Percentiles rank a stretch among this genome's conserved stretches.
These are phyloP conservation scores for Ecliptopera silaceata DNA, from an alignment of 2,888 invertebrate species.

Conservation along the genomic window DNA sequence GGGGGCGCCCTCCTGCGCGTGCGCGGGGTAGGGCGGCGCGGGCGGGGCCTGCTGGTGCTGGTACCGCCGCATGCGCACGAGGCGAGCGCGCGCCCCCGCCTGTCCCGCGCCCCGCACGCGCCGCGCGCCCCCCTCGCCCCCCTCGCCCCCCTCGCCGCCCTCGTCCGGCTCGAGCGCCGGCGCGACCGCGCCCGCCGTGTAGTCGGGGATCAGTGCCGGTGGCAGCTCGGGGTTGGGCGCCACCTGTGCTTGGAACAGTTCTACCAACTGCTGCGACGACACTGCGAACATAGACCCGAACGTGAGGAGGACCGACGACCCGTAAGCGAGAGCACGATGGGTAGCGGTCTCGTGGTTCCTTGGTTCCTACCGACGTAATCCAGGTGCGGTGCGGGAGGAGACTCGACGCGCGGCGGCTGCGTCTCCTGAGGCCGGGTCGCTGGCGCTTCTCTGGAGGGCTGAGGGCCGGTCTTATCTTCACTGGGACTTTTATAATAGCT, in stretches of 20 bases:
- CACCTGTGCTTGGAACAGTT: constrained; percentile 53
- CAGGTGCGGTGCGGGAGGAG: constrained; percentile 8
- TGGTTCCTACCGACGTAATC: constrained; percentile 23
- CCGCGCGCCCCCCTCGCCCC: constrained; percentile 36
- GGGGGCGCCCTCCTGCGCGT: constrained; percentile 30
- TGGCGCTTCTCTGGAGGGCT: not conserved
- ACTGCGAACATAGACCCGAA: constrained; percentile 38
- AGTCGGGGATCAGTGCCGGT: constrained; percentile 52
- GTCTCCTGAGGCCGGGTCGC: not conserved
- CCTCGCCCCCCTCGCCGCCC: constrained; percentile 3
- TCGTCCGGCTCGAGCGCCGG: not conserved
- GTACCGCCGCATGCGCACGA: constrained; percentile 27
- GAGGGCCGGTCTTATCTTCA: not conserved
- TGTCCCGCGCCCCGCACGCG: constrained; percentile 25
- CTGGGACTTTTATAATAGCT: not conserved
- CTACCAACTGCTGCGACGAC: constrained; percentile 51
- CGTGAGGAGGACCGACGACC: not conserved
- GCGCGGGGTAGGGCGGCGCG: constrained; percentile 9
- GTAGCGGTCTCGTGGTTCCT: not conserved
- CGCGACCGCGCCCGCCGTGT: constrained; percentile 25
- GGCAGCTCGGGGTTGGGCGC: constrained; percentile 54
- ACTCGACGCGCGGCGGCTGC: not conserved
- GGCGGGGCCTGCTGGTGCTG: not conserved
- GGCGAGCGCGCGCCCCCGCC: constrained; percentile 29
- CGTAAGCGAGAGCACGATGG: not conserved